Conservation (phyloP, 2,888 invertebrate genomes). For the Keiferia lycopersicella region DNA sequence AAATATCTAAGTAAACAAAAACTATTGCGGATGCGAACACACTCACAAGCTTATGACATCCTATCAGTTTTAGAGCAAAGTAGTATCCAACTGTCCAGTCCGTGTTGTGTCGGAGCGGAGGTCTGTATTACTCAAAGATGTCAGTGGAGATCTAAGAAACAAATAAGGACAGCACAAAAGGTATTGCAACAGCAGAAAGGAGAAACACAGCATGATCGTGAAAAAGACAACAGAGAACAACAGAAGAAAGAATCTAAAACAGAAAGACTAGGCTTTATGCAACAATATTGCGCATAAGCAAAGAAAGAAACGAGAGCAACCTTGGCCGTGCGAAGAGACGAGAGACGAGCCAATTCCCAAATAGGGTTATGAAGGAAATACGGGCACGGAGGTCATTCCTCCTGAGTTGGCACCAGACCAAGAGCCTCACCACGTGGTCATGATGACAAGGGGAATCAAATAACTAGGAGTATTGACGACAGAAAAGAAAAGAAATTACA, state of each 20-base stretch:
- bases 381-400: constrained; percentile 32
- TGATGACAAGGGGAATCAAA: constrained; percentile 12
- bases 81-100: no score
- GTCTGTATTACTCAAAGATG: no score
- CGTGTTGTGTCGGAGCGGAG: no score
- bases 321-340: constrained; percentile 32
- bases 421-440: constrained; percentile 10
- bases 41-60: no score
- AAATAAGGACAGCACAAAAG: no score
- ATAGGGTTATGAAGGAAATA: constrained; percentile 40
- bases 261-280: neutral
- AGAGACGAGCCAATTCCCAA: constrained; percentile 41
- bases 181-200: no score
- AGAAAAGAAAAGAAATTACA: neutral
- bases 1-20: no score
- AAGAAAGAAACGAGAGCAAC: constrained; percentile 32
- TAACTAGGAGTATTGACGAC: neutral
- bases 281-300: constrained; percentile 23
- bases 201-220: no score
- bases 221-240: neutral
- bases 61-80: no score
- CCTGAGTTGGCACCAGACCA: constrained; percentile 25
- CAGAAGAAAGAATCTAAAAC: neutral
- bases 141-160: no score
- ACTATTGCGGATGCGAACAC: no score